Percentiles rank a stretch among this genome's conserved stretches.
Conservation (phyloP, 1,140 invertebrate species). For the Oscheius sp. region DNA sequence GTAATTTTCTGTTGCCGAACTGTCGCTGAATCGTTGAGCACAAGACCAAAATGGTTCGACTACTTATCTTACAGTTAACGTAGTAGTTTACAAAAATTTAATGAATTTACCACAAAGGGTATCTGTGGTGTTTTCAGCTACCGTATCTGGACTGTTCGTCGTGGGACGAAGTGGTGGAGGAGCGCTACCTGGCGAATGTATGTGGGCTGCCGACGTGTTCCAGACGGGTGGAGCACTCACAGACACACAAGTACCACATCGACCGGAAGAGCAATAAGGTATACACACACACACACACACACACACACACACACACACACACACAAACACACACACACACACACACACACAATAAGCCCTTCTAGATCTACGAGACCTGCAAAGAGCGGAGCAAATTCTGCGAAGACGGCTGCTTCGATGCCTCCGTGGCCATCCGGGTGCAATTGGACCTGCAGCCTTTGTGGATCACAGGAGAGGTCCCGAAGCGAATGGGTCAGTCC, state of each 20-base stretch:
- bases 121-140: too few relatives aligned
- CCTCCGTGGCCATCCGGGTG: constrained; percentile 6
- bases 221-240: constrained; percentile 12
- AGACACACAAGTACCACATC: constrained; percentile 35
- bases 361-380: constrained; percentile 20
- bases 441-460: constrained; percentile 28
- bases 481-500: constrained; percentile 7
- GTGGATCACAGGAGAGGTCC: constrained; percentile 26
- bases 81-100: too few relatives aligned
- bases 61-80: too few relatives aligned
- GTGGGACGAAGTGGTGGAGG: constrained; percentile 40
- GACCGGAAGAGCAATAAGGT: constrained; percentile 34
- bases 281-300: background rate
- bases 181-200: constrained; percentile 25
- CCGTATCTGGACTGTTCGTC: constrained; percentile 17
- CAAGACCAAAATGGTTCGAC: too few relatives aligned
- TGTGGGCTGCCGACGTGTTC: constrained; percentile 37
- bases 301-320: background rate
- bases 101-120: too few relatives aligned
- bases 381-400: constrained; percentile 27
- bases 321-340: too few relatives aligned
- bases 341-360: too few relatives aligned
- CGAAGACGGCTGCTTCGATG: constrained; percentile 26
- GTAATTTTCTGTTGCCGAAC: too few relatives aligned
- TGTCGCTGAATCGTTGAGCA: too few relatives aligned